These are phyloP conservation scores for Aphidius ervi DNA, from an alignment of 1,140 invertebrate species.

Conservation along the genomic window DNA sequence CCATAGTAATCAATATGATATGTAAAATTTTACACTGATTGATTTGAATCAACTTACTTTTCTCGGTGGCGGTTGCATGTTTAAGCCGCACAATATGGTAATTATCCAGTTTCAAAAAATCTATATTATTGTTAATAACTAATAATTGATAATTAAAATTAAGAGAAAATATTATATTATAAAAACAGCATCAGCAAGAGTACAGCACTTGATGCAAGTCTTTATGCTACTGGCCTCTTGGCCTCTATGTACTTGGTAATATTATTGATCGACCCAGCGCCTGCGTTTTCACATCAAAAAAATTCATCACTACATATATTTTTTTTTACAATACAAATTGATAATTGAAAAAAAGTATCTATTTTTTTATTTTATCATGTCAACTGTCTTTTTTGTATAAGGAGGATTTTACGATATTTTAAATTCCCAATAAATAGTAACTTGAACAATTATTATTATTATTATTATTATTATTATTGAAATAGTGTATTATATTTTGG, in stretches of 20 bases:
- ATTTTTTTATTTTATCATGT: too few species aligned
- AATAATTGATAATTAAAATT: slow-evolving; percentile 9
- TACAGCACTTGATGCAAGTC: slow-evolving; percentile 32
- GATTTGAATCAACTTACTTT: slow-evolving; percentile 58
- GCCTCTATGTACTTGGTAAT: slow-evolving; percentile 38
- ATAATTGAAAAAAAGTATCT: too few species aligned
- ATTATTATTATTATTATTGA: too few species aligned
- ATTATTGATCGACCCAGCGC: slow-evolving; percentile 45
- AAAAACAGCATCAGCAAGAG: slow-evolving; percentile 17
- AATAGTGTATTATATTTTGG: too few species aligned
- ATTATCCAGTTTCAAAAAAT: slow-evolving; percentile 3
- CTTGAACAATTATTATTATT: too few species aligned
- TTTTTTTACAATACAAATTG: too few species aligned
- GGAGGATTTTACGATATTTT: too few species aligned
- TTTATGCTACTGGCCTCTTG: slow-evolving; percentile 43
- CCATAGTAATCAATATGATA: too few species aligned
- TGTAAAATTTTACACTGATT: neutral
- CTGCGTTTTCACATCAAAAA: slow-evolving; percentile 28
- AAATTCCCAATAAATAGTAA: too few species aligned
- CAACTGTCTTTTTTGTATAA: too few species aligned
- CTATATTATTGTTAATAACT: neutral
- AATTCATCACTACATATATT: too few species aligned
- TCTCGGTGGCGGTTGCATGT: slow-evolving; percentile 72
- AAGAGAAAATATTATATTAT: slow-evolving; percentile 3
- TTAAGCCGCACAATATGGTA: slow-evolving; percentile 40